These are phyloP conservation scores for Butorides virescens DNA, from an alignment of 2,113 vertebrate species.

Conservation along the genomic window DNA sequence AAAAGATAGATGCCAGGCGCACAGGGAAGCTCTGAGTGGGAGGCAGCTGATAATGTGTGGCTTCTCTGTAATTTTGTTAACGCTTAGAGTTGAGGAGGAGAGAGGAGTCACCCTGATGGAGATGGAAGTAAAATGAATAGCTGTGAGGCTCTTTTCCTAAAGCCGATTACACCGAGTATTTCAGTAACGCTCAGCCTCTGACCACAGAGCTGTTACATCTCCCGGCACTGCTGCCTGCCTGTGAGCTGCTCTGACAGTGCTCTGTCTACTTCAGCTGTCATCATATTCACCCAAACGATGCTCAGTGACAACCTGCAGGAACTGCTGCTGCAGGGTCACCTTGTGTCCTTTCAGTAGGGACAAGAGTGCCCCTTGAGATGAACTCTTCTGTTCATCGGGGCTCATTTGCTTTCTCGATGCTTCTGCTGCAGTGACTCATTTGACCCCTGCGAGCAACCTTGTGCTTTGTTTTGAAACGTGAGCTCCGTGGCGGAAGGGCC, in stretches of 20 bases:
- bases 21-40: neutral
- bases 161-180: neutral
- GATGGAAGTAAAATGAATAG: neutral
- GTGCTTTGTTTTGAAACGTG: constrained; percentile 37
- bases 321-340: neutral
- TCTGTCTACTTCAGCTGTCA: neutral
- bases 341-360: constrained; percentile 15
- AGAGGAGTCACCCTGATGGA: neutral
- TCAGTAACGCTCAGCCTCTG: neutral
- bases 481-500: neutral
- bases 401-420: constrained; percentile 41
- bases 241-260: neutral
- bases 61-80: neutral
- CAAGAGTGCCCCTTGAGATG: neutral
- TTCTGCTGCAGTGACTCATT: constrained; percentile 11
- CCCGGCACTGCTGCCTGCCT: neutral
- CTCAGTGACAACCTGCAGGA: constrained; percentile 5
- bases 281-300: neutral
- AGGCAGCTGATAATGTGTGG: neutral
- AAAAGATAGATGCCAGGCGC: neutral
- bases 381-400: neutral
- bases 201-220: neutral
- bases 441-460: neutral
- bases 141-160: neutral
- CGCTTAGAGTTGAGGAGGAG: neutral